Base-by-base conservation (phyloP, 2,113 vertebrate species). In the Embiotoca jacksoni region DNA sequence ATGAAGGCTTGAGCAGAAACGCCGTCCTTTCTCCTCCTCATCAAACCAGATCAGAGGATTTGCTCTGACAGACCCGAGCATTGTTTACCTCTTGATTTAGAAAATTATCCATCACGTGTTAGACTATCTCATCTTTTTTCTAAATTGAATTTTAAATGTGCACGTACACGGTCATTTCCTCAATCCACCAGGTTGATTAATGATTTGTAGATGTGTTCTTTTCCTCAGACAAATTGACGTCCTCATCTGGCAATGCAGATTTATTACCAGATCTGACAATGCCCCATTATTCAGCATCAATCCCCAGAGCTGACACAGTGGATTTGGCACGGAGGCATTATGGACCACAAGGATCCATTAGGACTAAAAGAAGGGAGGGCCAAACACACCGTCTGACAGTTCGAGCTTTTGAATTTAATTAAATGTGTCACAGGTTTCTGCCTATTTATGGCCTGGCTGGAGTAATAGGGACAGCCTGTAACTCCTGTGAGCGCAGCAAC, bases 311-410 rank as follows among this genome's bases (percentile, higher is more conserved):
- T 77, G 75, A 87, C 81, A 82, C 61, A 8, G 70, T 73, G 56
- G 67, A 64, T 80, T 70, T 79, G 73, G 59, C 74, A 80, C 65
- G 2, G 35, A 80, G 69, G 47, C 57, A 69, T 82, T 39, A 68
- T 35, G 59, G 76, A 89, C 80, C 83, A 50, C 87, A 85, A 86
- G 83, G 75, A 86, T 89, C 87, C 88, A 92, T 92, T 91, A 92
- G 46, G 61, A 71, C 54, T 70, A 41, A 65, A 66, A 57, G 49
- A 72, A 16, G 78, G 54, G 56, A 15, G 61, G 71, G 84, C 49
- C 75, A 80, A 83, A 81, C 37, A 52, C 64, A 86, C 62, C 14
- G 37, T 66, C 83, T 81, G 82, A 86, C 88, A 89, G 85, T 82
- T 84, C 68, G 57, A 63, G 81, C 72, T 72, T 85, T 72, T 73